These are phyloP conservation scores for Neocrepidodera transversa DNA, from an alignment of 2,888 invertebrate species.

Conservation along the genomic window DNA sequence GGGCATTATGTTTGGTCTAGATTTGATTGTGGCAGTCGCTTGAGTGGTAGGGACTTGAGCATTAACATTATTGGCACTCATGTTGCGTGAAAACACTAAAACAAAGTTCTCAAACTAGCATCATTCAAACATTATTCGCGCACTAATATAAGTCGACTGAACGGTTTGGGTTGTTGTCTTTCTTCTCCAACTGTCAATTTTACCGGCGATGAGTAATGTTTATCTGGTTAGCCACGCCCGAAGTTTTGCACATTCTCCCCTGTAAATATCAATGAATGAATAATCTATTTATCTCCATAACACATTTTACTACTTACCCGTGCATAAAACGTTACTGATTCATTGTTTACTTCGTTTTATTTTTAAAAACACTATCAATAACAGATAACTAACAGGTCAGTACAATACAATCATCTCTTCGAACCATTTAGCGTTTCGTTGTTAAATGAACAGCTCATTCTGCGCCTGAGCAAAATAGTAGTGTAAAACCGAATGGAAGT, in stretches of 20 bases:
- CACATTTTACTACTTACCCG: conserved; percentile 31
- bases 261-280: conserved; percentile 26
- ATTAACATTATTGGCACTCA: conserved; percentile 61
- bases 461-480: conserved; percentile 16
- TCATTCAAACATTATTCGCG: conserved; percentile 14
- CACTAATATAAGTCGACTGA: conserved; percentile 13
- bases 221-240: conserved; percentile 60
- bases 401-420: conserved; percentile 37
- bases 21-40: conserved; percentile 60
- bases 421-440: conserved; percentile 33
- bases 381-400: conserved; percentile 45
- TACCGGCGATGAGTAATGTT: conserved; percentile 57
- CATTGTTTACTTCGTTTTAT: conserved; percentile 37
- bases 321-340: conserved; percentile 15
- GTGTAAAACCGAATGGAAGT: conserved; percentile 18
- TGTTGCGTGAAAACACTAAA: conserved; percentile 33
- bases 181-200: conserved; percentile 45
- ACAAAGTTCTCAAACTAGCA: conserved; percentile 20
- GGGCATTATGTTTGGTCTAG: conserved; percentile 62
- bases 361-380: conserved; percentile 35
- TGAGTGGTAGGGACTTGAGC: conserved; percentile 56
- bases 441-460: conserved; percentile 6
- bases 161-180: conserved; percentile 35
- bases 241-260: conserved; percentile 21
- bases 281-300: conserved; percentile 2